A percentile compares a stretch with the other conserved stretches of the same genome.
These are phyloP conservation scores for Listrodromus nycthemerus DNA, from an alignment of 2,888 invertebrate genomes.

Conservation along the genomic window DNA sequence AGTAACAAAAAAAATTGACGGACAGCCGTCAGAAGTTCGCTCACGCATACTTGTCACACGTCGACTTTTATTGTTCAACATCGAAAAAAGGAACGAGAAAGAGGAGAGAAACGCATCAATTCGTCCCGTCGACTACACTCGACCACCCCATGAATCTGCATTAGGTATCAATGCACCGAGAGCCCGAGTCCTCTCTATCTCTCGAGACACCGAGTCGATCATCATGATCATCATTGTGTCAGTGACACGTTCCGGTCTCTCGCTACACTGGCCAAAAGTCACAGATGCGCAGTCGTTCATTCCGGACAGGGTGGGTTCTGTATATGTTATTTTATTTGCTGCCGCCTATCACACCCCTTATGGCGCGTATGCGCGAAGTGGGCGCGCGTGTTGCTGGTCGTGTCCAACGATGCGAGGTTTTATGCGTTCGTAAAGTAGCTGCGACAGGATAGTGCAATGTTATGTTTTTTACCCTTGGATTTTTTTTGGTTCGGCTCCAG, in stretches of 20 bases:
- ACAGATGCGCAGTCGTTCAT: constrained; percentile 62
- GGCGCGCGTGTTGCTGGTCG: constrained; percentile 59
- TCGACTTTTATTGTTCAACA: constrained; percentile 7
- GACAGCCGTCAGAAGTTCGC: constrained; percentile 26
- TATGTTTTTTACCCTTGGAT: constrained; percentile 5
- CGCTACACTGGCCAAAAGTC: constrained; percentile 43
- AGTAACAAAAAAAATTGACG: not conserved
- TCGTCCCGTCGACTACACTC: constrained; percentile 3
- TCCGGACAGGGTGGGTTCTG: constrained; percentile 42
- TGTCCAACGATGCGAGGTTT: constrained; percentile 61
- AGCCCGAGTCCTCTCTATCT: not conserved
- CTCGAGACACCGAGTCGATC: constrained; percentile 52
- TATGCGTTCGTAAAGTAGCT: constrained; percentile 40
- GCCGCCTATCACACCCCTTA: constrained; percentile 51
- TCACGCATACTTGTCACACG: not conserved
- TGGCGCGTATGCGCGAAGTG: constrained; percentile 52
- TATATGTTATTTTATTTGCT: constrained; percentile 61
- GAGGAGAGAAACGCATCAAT: constrained; percentile 8
- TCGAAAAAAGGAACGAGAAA: not conserved
- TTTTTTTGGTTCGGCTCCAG: not conserved
- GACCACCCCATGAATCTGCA: constrained; percentile 31
- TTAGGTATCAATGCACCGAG: constrained; percentile 4
- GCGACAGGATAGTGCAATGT: constrained; percentile 33
- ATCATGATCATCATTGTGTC: constrained; percentile 62
- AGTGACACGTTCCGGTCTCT: constrained; percentile 41